Base-by-base conservation (phyloP, 2,113 vertebrate species). In the Capreolus pygargus region DNA sequence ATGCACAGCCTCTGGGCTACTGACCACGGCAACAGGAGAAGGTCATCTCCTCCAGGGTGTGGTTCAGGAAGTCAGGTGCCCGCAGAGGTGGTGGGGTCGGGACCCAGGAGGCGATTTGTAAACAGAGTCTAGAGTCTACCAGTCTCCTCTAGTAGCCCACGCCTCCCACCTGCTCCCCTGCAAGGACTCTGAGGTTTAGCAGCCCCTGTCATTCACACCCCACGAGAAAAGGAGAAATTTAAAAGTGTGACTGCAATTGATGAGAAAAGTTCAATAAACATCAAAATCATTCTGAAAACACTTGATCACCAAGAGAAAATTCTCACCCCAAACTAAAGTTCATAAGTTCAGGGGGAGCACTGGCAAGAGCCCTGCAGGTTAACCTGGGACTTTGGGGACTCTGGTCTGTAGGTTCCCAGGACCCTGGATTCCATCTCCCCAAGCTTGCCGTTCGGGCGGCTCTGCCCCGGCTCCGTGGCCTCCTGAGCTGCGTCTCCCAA, bases 381-480 rank as follows among this genome's bases (percentile, higher is more conserved):
- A 28, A 0, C 70, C n/a, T 43, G 57, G 14, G 43, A 43, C 21
- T 54, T 84, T 14, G 47, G 78, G 28, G 50, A 11, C 81, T 30
- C 74, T 6, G 12, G 14, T 7, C 10, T 70, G 1, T 6, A 15
- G 13, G 57, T 54, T 7, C 55, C 1, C 7, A 8, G 2, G 67
- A 54, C 33, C 82, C 89, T 11, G 6, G 54, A 64, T 28, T 33
- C 58, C 58, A 0, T 87, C 47, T 67, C 79, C 67, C 17, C 58
- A 1, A 8, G 27, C 15, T 17, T 27, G 2, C 33, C 78, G 36
- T 74, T 74, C 15, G 0, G 36, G 12, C 86, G 0, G 12, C 78
- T 33, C 19, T 30, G 21, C 30, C 89, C 55, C 45, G 55, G 67
- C 85, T 76, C 78, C 78, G 12, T 0, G 0, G 90, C 28, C 33